Base-by-base conservation (phyloP, 92 coral and sea anemone species). In the Virgularia gustaviana region DNA sequence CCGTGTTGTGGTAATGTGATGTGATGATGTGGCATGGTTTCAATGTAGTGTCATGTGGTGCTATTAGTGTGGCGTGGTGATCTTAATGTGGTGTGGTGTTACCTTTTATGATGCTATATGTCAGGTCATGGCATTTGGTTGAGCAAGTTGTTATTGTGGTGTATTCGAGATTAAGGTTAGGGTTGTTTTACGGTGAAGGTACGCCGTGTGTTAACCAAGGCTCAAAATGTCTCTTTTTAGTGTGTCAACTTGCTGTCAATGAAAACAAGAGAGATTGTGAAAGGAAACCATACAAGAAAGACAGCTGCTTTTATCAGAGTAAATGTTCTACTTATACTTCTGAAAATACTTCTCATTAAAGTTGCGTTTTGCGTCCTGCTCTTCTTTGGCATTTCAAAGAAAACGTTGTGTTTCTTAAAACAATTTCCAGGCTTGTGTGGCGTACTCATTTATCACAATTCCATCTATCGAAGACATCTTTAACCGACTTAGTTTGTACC, bases 291-390 rank as follows among this genome's bases (percentile, higher is more conserved):
- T 22, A 90, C 98, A 5, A 81, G 98, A 33, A 92, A 92, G 74
- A 92, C 98, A 27, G 96, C 96, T n/a, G 88, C 96, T 20, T 92
- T 92, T 41, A 85, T 89, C 18, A 80, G 98, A 72, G 98, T 92
- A 78, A 49, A 90, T 49, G 29, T 28, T 0, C 8, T 58, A 25
- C 39, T 20, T 18, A 16, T 43, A 13, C 4, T 13, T 43, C 20
- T 43, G n/a, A 2, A 43, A 22, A 43, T 13, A 43, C n/a, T n/a
- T n/a, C n/a, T n/a, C n/a, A n/a, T n/a, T n/a, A n/a, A n/a, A n/a
- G n/a, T n/a, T n/a, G n/a, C n/a, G n/a, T n/a, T n/a, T n/a, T n/a
- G n/a, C n/a, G n/a, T n/a, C n/a, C n/a, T n/a, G n/a, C n/a, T n/a
- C n/a, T n/a, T n/a, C n/a, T n/a, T n/a, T n/a, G n/a, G n/a, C n/a